These are phyloP conservation scores for Archegozetes longisetosus DNA, from an alignment of 1,140 invertebrate genomes.

Conservation along the genomic window DNA sequence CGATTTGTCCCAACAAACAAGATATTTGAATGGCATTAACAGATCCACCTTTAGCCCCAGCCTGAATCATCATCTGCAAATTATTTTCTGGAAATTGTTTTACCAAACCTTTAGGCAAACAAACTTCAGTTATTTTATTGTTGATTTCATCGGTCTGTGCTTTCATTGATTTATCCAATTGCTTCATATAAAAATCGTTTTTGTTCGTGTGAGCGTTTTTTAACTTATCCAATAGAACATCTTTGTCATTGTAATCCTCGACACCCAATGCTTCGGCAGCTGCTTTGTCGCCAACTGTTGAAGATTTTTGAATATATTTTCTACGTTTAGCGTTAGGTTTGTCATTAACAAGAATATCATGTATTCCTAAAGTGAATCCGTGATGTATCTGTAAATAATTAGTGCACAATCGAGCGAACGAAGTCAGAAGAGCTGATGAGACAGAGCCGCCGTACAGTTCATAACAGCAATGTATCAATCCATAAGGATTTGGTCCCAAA, in stretches of 20 bases:
- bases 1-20: constrained; percentile 89
- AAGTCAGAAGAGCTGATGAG: constrained; percentile 62
- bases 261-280: constrained; percentile 54
- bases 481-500: constrained; percentile 83
- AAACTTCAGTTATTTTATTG: constrained; percentile 71
- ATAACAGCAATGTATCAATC: constrained; percentile 79
- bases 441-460: constrained; percentile 81
- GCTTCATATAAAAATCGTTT: constrained; percentile 56
- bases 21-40: constrained; percentile 96
- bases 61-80: constrained; percentile 92
- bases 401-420: constrained; percentile 82
- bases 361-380: constrained; percentile 86
- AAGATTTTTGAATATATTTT: constrained; percentile 48
- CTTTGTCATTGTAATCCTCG: constrained; percentile 34
- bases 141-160: constrained; percentile 57
- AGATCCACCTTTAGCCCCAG: constrained; percentile 91
- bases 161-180: constrained; percentile 77
- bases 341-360: constrained; percentile 70
- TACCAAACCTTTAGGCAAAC: constrained; percentile 58
- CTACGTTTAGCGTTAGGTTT: constrained; percentile 52
- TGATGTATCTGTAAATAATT: constrained; percentile 61
- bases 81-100: constrained; percentile 85
- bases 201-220: constrained; percentile 46
- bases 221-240: constrained; percentile 35
- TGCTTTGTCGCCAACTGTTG: constrained; percentile 42